Conservation (phyloP, 92 coral and sea anemone genomes). For the Anthopleura xanthogrammica region DNA sequence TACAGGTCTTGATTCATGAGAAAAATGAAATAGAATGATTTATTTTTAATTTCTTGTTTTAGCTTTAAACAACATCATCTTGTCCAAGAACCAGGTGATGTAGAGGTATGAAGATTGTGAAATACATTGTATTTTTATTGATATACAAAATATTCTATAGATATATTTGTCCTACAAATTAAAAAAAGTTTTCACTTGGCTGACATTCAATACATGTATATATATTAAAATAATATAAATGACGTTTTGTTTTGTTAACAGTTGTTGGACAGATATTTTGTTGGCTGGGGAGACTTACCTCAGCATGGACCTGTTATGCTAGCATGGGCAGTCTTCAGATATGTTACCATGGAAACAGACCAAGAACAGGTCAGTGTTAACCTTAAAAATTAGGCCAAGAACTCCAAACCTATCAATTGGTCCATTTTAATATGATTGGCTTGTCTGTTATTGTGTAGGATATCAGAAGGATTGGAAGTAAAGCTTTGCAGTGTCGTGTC, state of each 20-base stretch:
- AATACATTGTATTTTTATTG: too few species aligned
- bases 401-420: background rate
- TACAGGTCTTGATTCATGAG: background rate
- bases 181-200: background rate
- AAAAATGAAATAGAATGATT: background rate
- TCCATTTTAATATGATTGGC: background rate
- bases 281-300: conserved; percentile 83
- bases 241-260: conserved; percentile 7
- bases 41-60: background rate
- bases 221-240: background rate
- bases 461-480: conserved; percentile 87
- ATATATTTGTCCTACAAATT: too few species aligned
- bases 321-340: conserved; percentile 97
- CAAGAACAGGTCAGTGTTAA: conserved; percentile 62
- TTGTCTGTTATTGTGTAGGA: conserved; percentile 32
- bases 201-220: background rate
- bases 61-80: conserved; percentile 69
- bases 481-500: conserved; percentile 85
- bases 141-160: too few species aligned
- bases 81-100: conserved; percentile 51
- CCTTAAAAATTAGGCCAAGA: background rate
- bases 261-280: conserved; percentile 73
- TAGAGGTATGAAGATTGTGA: conserved; percentile 47
- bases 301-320: conserved; percentile 97
- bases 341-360: conserved; percentile 72